Base-by-base conservation (phyloP, 2,888 invertebrate genomes). In the Drosophila multiciliata region DNA sequence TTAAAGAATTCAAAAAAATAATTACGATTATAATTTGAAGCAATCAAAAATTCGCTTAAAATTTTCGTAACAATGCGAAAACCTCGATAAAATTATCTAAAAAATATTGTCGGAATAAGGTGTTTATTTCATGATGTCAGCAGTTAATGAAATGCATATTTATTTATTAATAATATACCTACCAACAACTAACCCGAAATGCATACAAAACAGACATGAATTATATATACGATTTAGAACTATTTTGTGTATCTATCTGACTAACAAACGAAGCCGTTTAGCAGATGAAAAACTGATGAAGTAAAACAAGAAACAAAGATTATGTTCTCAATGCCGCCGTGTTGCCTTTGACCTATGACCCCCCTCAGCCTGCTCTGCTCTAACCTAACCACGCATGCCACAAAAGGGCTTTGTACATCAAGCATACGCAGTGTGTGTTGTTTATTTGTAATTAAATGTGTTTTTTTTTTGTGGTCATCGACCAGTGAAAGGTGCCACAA, bases 401-500 rank as follows among this genome's bases (percentile, higher is more conserved):
- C 38, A 20, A 33, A 78, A 55, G 54, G 62, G 58, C 45, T 67
- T 26, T 26, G 38, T 32, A 32, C 63, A 70, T 80, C 64, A 67
- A 63, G 59, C 59, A 57, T 52, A 65, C 74, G 68, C 75, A 54
- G 55, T 63, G 55, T 63, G 55, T 66, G 52, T 65, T 70, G 63
- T 48, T 48, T 23, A 38, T 40, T 32, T 42, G 15, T 23, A 48
- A 8, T 26, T 50, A 8, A 17, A 26, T 35, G 7, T 38, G 26
- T 33, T 40, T 38, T 49, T 26, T 54, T 17, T 6, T 23, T 9
- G 50, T 59, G 77, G 77, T 72, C 72, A 63, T 55, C 62, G 81
- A 58, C 65, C 68, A 69, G 68, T 62, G 69, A 78, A 77, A 78
- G 82, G 73, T 78, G 77, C 77, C 77, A 67, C 54, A 50, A 49